Base-by-base conservation (phyloP, 1,140 invertebrate genomes). In the Caenorhabditis latens region DNA sequence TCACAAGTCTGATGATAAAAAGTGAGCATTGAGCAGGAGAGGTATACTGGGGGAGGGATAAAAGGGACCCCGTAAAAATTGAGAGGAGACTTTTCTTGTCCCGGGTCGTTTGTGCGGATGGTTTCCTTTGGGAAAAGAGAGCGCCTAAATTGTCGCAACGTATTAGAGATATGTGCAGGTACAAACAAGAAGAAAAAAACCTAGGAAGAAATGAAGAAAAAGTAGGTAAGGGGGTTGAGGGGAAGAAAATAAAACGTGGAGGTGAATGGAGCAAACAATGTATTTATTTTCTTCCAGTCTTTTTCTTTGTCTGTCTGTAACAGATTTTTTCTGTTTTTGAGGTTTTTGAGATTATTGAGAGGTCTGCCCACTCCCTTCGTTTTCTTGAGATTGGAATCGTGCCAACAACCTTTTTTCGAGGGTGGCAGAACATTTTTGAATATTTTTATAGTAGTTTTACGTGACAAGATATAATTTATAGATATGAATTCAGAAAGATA, bases 161-260 rank as follows among this genome's bases (percentile, higher is more conserved):
- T n/a, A 79, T 79, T 50, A 79, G 65, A 71, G 71, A 79, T 79
- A 79, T 50, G 46, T 79, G 46, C 71, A 79, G 71, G 71, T 79
- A 71, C 65, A 46, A 71, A 14, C 11, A 24, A 58, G 14, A 63
- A 63, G 24, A 63, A 63, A 63, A 63, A 8, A 58, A 58, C 57
- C 57, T n/a, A 58, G 65, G 46, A 24, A 19, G 19, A 71, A 8
- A 71, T 5, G 21, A 71, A 71, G 46, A 79, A 79, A 79, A 79
- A 79, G 21, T 63, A 24, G 61, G 40, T 50, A 50, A 7, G 71
- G 21, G 19, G 8, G 32, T 32, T 32, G 14, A 14, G 24, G 32
- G 63, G 71, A 42, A 40, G 42, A 48, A 71, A 71, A 71, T 71
- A 71, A 46, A 71, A 71, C 6, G 65, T 19, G 43, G 65, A 71